phyloP scores from a whole-genome alignment of 1,140 invertebrate species.

The Drosophila littoralis region DNA sequence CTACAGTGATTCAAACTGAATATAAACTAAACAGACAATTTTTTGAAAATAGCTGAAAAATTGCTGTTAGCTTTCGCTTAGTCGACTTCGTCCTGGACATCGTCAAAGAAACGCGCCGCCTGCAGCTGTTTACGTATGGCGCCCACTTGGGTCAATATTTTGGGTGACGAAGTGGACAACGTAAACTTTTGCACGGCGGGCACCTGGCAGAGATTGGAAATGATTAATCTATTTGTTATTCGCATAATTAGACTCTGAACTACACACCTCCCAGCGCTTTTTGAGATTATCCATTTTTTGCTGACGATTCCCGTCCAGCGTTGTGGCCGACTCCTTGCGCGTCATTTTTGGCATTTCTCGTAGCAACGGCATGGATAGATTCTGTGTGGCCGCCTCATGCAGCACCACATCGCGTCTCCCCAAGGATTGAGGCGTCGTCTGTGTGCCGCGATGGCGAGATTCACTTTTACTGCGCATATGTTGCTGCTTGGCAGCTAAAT shows the following conservation, averaged over 20 bases:
- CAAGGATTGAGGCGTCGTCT: constrained; percentile 59
- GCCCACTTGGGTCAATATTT: constrained; percentile 78
- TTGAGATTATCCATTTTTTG: constrained; percentile 67
- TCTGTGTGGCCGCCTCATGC: constrained; percentile 60
- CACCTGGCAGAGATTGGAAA: constrained; percentile 44
- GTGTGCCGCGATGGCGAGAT: constrained; percentile 68
- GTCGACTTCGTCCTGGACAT: constrained; percentile 22
- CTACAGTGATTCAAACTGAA: constrained; percentile 2
- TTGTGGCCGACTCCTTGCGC: constrained; percentile 52
- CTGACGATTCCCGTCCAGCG: constrained; percentile 28
- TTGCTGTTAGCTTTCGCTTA: constrained; percentile 32
- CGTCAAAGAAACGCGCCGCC: constrained; percentile 68
- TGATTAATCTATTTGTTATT: not conserved
- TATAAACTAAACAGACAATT: constrained; percentile 31
- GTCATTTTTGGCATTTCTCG: constrained; percentile 83
- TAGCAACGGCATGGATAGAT: constrained; percentile 79
- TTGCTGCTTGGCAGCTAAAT: constrained; percentile 63
- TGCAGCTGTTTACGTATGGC: constrained; percentile 80
- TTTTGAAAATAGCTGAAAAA: constrained; percentile 27
- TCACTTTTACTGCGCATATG: constrained; percentile 64
- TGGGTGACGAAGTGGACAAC: constrained; percentile 66
- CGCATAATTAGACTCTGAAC: not conserved
- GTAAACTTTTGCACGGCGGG: constrained; percentile 79
- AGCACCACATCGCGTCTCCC: constrained; percentile 69
- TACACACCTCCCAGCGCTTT: constrained; percentile 74